phyloP scores from a whole-genome alignment of 2,888 invertebrate species.

The Caenorhabditis sulstoni region DNA sequence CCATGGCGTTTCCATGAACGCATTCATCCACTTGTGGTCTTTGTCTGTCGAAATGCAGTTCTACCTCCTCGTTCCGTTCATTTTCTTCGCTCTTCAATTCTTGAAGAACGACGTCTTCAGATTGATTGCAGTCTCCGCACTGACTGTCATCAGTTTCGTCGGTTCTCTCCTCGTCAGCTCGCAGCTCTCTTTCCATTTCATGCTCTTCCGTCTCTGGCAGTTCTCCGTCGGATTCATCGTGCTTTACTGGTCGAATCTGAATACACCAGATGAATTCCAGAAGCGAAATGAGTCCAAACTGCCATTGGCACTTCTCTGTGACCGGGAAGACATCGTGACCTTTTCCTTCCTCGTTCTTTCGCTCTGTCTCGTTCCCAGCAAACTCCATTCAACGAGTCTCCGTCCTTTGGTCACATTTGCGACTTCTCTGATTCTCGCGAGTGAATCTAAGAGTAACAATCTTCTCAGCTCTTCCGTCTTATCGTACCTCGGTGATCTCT shows the following conservation, averaged over 20 bases:
- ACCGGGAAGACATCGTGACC: not conserved
- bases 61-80: slow-evolving; percentile 41
- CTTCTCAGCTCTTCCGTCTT: not conserved
- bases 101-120: slow-evolving; percentile 25
- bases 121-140: slow-evolving; percentile 1
- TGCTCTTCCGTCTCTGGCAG: slow-evolving; percentile 52
- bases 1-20: slow-evolving; percentile 48
- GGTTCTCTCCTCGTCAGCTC: slow-evolving; percentile 13
- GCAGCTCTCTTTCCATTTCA: slow-evolving; percentile 48
- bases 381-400: slow-evolving; percentile 5
- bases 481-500: slow-evolving; percentile 24
- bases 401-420: slow-evolving; percentile 30
- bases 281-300: not conserved
- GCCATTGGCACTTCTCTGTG: not conserved
- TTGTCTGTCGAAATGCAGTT: slow-evolving; percentile 49
- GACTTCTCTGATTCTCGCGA: slow-evolving; percentile 24
- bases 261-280: not conserved
- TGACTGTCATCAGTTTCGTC: slow-evolving; percentile 11
- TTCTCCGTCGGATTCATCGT: slow-evolving; percentile 38
- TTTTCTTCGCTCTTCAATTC: slow-evolving; percentile 35
- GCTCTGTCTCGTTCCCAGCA: slow-evolving; percentile 20
- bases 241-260: slow-evolving; percentile 9
- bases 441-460: slow-evolving; percentile 9
- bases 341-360: slow-evolving; percentile 6
- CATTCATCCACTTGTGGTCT: slow-evolving; percentile 51